A percentile compares a stretch with the other conserved stretches of the same genome.
These are phyloP conservation scores for Formica selysi DNA, from an alignment of 1,140 invertebrate species.

Conservation along the genomic window DNA sequence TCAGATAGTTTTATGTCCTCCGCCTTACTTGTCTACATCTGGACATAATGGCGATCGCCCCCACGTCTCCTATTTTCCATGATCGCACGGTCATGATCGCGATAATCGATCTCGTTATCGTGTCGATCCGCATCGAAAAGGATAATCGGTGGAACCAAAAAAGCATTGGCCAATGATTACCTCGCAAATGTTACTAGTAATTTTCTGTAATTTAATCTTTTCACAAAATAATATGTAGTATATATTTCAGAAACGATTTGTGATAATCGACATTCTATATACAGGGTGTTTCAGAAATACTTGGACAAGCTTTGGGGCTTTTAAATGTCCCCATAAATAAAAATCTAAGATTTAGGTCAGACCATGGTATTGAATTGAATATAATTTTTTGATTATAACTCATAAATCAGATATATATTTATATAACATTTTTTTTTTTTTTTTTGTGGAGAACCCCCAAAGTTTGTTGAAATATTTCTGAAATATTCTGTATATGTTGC, in stretches of 20 bases:
- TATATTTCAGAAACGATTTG: not conserved
- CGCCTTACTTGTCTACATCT: slow-evolving; percentile 65
- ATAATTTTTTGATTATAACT: too few relatives aligned
- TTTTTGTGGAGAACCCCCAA: too few relatives aligned
- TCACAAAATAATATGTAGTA: too few relatives aligned
- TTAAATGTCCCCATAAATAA: too few relatives aligned
- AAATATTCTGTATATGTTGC: not conserved
- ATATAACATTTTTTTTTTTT: too few relatives aligned
- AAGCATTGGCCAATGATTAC: slow-evolving; percentile 2
- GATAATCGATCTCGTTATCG: slow-evolving; percentile 54
- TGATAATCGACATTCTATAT: not conserved
- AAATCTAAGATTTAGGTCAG: too few relatives aligned
- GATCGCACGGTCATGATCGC: slow-evolving; percentile 58
- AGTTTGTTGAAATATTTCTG: too few relatives aligned
- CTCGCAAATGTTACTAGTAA: slow-evolving; percentile 9
- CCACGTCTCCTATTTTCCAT: slow-evolving; percentile 49
- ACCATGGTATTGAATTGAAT: too few relatives aligned
- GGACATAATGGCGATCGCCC: slow-evolving; percentile 65
- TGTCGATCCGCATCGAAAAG: slow-evolving; percentile 29
- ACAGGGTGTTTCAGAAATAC: not conserved
- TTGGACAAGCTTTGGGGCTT: too few relatives aligned
- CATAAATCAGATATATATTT: too few relatives aligned
- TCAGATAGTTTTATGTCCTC: slow-evolving; percentile 72
- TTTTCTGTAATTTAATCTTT: slow-evolving; percentile 28
- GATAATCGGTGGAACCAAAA: slow-evolving; percentile 23